A percentile compares a stretch with the other conserved stretches of the same genome.
Evolutionary conservation across 1,140 invertebrate genomes (phyloP).

Genomic region (Hylyphantes graminicola): DNA sequence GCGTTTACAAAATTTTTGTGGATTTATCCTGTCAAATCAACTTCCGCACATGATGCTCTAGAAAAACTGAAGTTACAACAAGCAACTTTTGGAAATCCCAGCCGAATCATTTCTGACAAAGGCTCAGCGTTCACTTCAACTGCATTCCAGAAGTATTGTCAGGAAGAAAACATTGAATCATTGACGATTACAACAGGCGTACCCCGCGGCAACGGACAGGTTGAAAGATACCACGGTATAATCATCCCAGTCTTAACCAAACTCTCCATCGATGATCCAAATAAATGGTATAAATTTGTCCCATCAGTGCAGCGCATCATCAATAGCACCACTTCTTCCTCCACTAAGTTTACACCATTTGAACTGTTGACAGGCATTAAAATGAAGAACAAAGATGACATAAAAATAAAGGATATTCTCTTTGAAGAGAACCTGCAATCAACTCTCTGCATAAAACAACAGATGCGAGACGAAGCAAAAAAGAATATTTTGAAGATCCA

Average conservation of each 20-base stretch:
- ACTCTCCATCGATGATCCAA: background rate
- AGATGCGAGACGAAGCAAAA: background rate
- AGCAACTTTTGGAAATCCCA: background rate
- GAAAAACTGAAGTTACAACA: constrained; percentile 4
- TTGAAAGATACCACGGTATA: background rate
- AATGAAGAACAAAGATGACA: constrained; percentile 7
- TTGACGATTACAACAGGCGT: background rate
- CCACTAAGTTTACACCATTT: constrained; percentile 5
- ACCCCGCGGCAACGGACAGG: background rate
- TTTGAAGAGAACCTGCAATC: background rate
- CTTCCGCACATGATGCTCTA: background rate
- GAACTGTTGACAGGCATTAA: background rate
- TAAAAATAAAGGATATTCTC: background rate
- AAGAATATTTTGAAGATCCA: background rate
- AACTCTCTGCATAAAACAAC: background rate
- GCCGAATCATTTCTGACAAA: constrained; percentile 1
- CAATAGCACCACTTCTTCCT: background rate
- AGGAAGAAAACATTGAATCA: background rate
- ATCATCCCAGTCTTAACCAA: background rate
- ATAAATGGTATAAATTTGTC: background rate
- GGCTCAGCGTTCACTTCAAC: background rate
- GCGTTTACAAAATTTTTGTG: constrained; percentile 28
- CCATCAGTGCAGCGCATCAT: background rate
- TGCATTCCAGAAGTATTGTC: background rate
- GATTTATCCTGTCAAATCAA: constrained; percentile 36